Percentiles rank a stretch among this genome's conserved stretches.
Conservation (phyloP, 2,113 vertebrate genomes). For the Psophia crepitans region DNA sequence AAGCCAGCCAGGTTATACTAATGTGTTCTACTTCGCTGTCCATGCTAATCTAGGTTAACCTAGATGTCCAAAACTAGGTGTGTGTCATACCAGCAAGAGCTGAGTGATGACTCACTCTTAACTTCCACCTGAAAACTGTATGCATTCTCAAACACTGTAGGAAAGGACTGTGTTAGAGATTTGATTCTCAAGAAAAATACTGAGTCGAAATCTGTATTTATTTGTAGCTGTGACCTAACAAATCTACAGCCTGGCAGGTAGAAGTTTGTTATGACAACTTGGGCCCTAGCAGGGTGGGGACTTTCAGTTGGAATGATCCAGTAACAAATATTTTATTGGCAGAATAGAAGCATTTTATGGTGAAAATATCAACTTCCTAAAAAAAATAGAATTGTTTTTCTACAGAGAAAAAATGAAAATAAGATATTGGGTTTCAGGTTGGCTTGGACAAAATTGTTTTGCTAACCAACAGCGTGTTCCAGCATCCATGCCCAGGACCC, state of each 20-base stretch:
- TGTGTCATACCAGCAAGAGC: neutral
- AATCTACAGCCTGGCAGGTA: neutral
- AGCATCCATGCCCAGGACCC: neutral
- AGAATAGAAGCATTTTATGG: neutral
- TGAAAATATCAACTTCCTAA: conserved; percentile 10
- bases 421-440: neutral
- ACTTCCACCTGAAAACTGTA: neutral
- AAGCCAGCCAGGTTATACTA: neutral
- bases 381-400: conserved; percentile 45
- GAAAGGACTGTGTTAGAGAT: neutral
- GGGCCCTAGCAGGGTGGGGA: neutral
- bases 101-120: neutral
- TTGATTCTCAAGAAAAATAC: neutral
- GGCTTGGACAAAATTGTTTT: conserved; percentile 9
- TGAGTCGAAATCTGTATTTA: neutral
- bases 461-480: neutral
- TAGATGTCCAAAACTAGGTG: neutral
- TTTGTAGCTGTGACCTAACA: neutral
- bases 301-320: neutral
- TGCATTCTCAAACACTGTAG: neutral
- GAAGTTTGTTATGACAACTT: neutral
- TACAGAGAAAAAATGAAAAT: conserved; percentile 11
- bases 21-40: neutral
- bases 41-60: neutral
- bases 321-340: conserved; percentile 33